A percentile compares a stretch with the other conserved stretches of the same genome.
phyloP scores from a whole-genome alignment of 2,888 invertebrate genomes.

The Cosmia trapezina region DNA sequence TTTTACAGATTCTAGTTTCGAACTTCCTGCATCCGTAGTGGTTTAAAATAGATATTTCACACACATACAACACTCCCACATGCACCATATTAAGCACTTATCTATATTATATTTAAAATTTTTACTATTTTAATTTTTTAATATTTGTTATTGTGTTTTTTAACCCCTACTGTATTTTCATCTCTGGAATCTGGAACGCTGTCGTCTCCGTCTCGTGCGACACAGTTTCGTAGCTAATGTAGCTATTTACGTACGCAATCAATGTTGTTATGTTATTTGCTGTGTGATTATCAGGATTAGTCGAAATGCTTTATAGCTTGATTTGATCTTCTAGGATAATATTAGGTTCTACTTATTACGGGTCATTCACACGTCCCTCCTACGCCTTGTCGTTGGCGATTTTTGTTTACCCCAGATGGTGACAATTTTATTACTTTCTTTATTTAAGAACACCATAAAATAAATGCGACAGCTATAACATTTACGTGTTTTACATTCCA shows the following conservation, averaged over 20 bases:
- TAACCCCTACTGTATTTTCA: no score
- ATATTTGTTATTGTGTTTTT: no score
- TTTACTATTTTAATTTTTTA: no score
- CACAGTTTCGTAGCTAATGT: no score
- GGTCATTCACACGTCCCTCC: slow-evolving; percentile 27
- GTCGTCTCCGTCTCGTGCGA: no score
- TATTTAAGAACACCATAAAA: slow-evolving; percentile 71
- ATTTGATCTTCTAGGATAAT: background rate
- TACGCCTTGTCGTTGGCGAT: slow-evolving; percentile 49
- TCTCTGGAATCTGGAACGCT: no score
- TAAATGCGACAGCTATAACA: slow-evolving; percentile 65
- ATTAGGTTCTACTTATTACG: background rate
- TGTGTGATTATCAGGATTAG: background rate
- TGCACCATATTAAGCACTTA: no score
- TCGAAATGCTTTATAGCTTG: background rate
- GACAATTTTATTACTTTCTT: slow-evolving; percentile 69
- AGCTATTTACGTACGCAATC: no score
- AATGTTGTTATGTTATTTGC: background rate
- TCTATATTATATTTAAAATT: no score
- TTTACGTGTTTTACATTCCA: slow-evolving; percentile 74
- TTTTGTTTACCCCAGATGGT: slow-evolving; percentile 58
- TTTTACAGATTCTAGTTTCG: background rate
- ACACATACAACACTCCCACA: no score
- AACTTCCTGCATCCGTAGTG: background rate
- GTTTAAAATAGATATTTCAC: background rate